These are phyloP conservation scores for Apogon talboti DNA, from an alignment of 2,797 vertebrate genomes.

Conservation along the genomic window DNA sequence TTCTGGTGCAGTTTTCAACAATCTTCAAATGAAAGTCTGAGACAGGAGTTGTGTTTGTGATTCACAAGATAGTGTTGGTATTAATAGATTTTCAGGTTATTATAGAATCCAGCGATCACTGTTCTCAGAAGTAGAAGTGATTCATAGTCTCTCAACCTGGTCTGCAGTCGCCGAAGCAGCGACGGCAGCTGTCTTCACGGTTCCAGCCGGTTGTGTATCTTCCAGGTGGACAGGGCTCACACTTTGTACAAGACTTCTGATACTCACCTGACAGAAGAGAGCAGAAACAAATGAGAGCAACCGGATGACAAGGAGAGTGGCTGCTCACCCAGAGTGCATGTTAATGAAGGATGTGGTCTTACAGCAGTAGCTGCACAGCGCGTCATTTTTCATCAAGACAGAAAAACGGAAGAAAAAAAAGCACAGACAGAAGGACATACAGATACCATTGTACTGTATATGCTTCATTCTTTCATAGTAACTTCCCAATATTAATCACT, in stretches of 20 bases:
- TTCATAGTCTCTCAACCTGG: constrained; percentile 50
- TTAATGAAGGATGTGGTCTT: constrained; percentile 72
- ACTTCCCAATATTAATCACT: constrained; percentile 17
- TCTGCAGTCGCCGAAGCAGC: constrained; percentile 65
- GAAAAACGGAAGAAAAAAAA: not conserved
- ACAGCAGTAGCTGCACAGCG: not conserved
- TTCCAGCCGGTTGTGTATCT: constrained; percentile 35
- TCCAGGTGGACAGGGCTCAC: constrained; percentile 49
- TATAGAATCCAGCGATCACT: constrained; percentile 11
- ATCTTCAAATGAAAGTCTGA: constrained; percentile 57
- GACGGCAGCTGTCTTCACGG: constrained; percentile 42
- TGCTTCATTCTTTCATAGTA: not conserved
- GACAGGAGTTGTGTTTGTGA: not conserved
- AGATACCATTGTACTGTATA: not conserved
- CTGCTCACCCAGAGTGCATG: constrained; percentile 16
- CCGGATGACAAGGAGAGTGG: constrained; percentile 28
- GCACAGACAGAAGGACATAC: not conserved
- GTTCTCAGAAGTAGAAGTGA: not conserved
- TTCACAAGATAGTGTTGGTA: not conserved
- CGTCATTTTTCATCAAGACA: constrained; percentile 31
- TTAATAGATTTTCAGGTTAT: constrained; percentile 2
- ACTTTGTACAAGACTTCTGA: constrained; percentile 28
- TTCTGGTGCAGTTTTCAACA: constrained; percentile 55
- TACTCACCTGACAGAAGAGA: constrained; percentile 58
- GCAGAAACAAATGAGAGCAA: constrained; percentile 31